A percentile compares a stretch with the other conserved stretches of the same genome.
Conservation (phyloP, 2,888 invertebrate species). For the Hipparchia semele region DNA sequence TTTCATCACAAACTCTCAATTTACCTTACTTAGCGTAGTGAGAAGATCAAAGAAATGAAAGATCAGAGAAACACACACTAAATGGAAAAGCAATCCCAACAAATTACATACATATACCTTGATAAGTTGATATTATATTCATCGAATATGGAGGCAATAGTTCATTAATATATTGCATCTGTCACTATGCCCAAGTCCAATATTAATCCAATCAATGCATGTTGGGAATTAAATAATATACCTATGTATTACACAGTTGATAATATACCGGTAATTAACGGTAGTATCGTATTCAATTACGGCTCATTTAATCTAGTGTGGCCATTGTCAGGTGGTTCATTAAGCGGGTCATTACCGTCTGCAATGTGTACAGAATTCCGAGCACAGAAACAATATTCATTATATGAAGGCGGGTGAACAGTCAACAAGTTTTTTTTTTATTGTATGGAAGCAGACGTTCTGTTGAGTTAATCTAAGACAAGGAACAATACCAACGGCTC, state of each 20-base stretch:
- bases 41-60: no score
- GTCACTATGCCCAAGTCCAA: neutral
- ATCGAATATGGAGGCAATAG: neutral
- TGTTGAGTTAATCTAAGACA: neutral
- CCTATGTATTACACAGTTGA: neutral
- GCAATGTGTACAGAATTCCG: neutral
- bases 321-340: constrained; percentile 30
- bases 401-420: neutral
- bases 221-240: constrained; percentile 1
- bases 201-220: constrained; percentile 4
- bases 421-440: no score
- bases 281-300: constrained; percentile 33
- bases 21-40: no score
- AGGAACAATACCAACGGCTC: neutral
- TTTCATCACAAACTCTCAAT: no score
- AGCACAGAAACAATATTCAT: constrained; percentile 11
- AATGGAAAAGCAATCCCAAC: no score
- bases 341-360: constrained; percentile 19
- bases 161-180: constrained; percentile 1
- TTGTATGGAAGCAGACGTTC: no score
- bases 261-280: constrained; percentile 26
- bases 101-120: no score
- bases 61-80: no score
- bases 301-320: constrained; percentile 28
- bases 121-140: no score